Percentiles rank a stretch among this genome's conserved stretches.
phyloP scores from a whole-genome alignment of 1,140 invertebrate genomes.

The Pteromalus puparum region DNA sequence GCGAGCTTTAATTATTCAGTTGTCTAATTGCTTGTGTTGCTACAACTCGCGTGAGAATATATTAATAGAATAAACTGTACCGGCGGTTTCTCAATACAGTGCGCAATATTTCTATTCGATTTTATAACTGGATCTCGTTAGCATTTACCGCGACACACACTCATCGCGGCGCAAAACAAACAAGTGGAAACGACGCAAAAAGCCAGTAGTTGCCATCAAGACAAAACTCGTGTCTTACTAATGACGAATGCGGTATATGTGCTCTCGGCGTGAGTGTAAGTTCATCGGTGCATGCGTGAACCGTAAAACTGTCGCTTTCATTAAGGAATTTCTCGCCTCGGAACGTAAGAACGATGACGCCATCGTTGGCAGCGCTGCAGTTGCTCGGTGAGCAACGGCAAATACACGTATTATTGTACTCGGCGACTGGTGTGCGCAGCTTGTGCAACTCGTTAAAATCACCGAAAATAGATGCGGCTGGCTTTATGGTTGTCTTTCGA shows the following conservation, averaged over 20 bases:
- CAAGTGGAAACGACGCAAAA: background rate
- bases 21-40: background rate
- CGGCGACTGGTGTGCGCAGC: no score
- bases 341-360: slow-evolving; percentile 20
- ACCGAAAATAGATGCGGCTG: slow-evolving; percentile 20
- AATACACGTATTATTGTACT: background rate
- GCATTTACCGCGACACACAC: background rate
- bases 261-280: background rate
- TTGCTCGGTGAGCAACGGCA: background rate
- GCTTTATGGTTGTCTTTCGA: background rate
- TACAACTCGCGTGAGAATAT: background rate
- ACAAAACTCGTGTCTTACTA: background rate
- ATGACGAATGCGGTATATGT: background rate
- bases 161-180: background rate
- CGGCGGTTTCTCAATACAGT: no score
- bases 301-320: slow-evolving; percentile 26
- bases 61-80: background rate
- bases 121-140: background rate
- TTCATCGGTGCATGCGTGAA: background rate
- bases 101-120: background rate
- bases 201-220: no score
- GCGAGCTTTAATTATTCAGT: background rate
- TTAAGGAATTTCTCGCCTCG: slow-evolving; percentile 37
- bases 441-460: background rate
- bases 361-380: background rate